These are phyloP conservation scores for Tenualosa ilisha DNA, from an alignment of 2,797 vertebrate species.

Conservation along the genomic window DNA sequence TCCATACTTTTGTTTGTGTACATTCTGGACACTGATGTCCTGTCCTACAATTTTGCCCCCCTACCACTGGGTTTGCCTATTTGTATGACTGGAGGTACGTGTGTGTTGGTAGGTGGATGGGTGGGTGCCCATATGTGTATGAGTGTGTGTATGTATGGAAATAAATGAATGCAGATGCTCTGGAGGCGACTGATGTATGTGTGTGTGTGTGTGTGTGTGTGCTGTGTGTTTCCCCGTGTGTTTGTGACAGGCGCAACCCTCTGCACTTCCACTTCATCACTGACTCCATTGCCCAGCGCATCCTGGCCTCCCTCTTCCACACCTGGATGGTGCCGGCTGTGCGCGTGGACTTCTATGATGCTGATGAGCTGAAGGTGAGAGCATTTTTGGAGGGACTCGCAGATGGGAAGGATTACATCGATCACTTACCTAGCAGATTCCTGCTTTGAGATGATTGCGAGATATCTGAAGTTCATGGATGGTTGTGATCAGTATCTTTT, in stretches of 20 bases:
- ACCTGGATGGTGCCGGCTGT: slow-evolving; percentile 99
- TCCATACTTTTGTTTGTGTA: too few species aligned
- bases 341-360: slow-evolving; percentile 94
- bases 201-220: too few species aligned
- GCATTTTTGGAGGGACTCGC: background rate
- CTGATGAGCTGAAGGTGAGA: slow-evolving; percentile 93
- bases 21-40: too few species aligned
- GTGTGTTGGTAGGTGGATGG: background rate
- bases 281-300: slow-evolving; percentile 93
- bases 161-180: too few species aligned
- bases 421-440: too few species aligned
- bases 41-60: too few species aligned
- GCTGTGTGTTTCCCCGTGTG: background rate
- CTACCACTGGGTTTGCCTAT: too few species aligned
- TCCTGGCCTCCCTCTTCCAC: slow-evolving; percentile 91
- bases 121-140: background rate
- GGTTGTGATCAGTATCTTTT: background rate
- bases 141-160: background rate
- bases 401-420: too few species aligned
- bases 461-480: background rate
- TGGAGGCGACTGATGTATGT: too few species aligned
- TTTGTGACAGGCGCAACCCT: slow-evolving; percentile 85
- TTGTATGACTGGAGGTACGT: too few species aligned
- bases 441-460: background rate
- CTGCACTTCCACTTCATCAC: slow-evolving; percentile 98